Base-by-base conservation (phyloP, 2,888 invertebrate species). In the Tenthredo distinguenda region DNA sequence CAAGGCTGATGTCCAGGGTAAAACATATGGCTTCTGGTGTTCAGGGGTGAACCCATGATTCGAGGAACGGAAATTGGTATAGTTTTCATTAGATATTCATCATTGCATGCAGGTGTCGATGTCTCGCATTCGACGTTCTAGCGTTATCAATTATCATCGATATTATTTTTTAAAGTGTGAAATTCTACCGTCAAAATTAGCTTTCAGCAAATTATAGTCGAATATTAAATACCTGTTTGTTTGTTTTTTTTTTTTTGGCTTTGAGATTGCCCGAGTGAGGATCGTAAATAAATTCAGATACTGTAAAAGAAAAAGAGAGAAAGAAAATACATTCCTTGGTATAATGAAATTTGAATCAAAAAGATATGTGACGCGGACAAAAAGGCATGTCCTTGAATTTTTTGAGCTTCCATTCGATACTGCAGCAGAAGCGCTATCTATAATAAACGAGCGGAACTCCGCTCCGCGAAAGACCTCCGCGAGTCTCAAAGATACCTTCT, bases 51-150 rank as follows among this genome's bases (percentile, higher is more conserved):
- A 26, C 40, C 21, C n/a, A 62, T 81, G 6, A 79, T 37, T 34
- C 12, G 21, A 62, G 81, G 62, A 37, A 62, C 62, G 62, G 81
- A 81, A 81, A 81, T 81, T 58, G 58, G 34, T 81, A 62, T 34
- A 62, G 62, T 40, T 81, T 81, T 62, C 81, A 62, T 81, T 62
- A 37, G 40, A 81, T 62, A 81, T 81, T 40, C 58, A 81, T 62
- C 81, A 21, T 21, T 21, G 21, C 58, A 34, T 18, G 34, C 77
- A 50, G 58, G 62, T 81, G 62, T 81, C 62, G 50, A 58, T 81
- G 7, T 21, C 37, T 31, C 37, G n/a, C 5, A 12, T 81, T 40
- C n/a, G n/a, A n/a, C 15, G 15, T 9, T 15, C n/a, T n/a, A 47
- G 31, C 26, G 31, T 31, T 77, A 77, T 9, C 9, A 26, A 21